phyloP scores from a whole-genome alignment of 2,113 vertebrate genomes.

The Arothron firmamentum region DNA sequence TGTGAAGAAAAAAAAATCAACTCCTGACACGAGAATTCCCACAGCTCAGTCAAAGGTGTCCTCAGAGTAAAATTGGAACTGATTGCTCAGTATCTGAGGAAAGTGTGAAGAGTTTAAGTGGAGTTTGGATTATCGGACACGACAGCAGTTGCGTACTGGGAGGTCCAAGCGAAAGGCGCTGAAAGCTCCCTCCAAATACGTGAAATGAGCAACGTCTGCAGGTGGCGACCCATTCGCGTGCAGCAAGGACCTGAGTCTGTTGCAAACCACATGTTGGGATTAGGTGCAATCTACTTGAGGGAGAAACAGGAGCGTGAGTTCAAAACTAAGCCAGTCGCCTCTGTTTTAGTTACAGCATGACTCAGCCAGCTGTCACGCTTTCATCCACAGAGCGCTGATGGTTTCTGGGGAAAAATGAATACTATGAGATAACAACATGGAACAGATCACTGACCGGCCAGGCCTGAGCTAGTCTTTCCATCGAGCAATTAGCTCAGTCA shows the following conservation, averaged over 20 bases:
- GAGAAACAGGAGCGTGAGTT: constrained; percentile 37
- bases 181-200: constrained; percentile 49
- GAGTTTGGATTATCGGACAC: constrained; percentile 48
- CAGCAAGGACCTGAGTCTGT: constrained; percentile 49
- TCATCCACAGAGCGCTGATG: constrained; percentile 28
- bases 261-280: constrained; percentile 51
- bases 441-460: constrained; percentile 16
- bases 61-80: constrained; percentile 3
- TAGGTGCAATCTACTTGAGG: constrained; percentile 49
- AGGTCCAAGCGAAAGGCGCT: constrained; percentile 44
- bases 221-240: constrained; percentile 40
- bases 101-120: constrained; percentile 53
- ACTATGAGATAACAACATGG: constrained; percentile 39
- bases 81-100: constrained; percentile 26
- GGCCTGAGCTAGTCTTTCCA: constrained; percentile 48
- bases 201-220: constrained; percentile 59
- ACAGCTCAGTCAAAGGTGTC: constrained; percentile 6
- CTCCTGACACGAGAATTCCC: constrained; percentile 13
- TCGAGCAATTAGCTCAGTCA: constrained; percentile 44
- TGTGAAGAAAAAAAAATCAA: constrained; percentile 6
- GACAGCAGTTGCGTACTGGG: constrained; percentile 47
- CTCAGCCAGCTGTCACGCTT: constrained; percentile 26
- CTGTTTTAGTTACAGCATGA: constrained; percentile 31
- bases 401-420: constrained; percentile 29
- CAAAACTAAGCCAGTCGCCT: constrained; percentile 33